Base-by-base conservation (phyloP, 1,140 invertebrate genomes). In the Phocides pigmalion region DNA sequence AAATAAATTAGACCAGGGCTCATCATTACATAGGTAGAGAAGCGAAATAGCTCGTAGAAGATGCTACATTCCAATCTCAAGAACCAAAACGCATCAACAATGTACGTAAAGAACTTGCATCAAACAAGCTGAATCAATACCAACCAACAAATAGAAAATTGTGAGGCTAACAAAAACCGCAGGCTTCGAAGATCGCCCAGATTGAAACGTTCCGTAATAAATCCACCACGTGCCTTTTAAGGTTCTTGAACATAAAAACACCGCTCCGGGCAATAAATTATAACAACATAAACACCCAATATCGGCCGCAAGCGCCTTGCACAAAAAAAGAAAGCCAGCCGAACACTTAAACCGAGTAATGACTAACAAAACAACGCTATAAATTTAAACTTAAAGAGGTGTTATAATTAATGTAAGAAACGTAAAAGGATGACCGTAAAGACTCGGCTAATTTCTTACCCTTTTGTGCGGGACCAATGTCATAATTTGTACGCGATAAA, bases 361-460 rank as follows among this genome's bases (percentile, higher is more conserved):
- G 85, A 84, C 76, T 71, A 79, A 88, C 81, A 82, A 86, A 89
- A 87, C 77, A 79, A 73, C 73, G 64, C 76, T 69, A 87, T 89
- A 89, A 90, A 90, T 90, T 85, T 87, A 62, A 82, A 77, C 63
- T 74, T 89, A 90, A 90, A 82, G 82, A 90, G 88, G 88, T 90
- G 88, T 89, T 88, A 89, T 89, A 89, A 88, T 89, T 89, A 81
- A 87, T 87, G 86, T 85, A 76, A 37, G 69, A 39, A 79, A 76
- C 76, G 49, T 81, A 87, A 87, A 87, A 82, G 73, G 79, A 70
- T 76, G 76, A 73, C 62, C 56, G 72, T 79, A 79, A 82, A 79
- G 32, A 74, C 70, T 68, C 58, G 51, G 72, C 71, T 81, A 79
- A 82, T 84, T 77, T 74, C 69, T 77, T 78, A 72, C 65, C 71